Percentiles rank a stretch among this genome's conserved stretches.
phyloP scores from a whole-genome alignment of 2,888 invertebrate species.

The Philopedon plagiatum region DNA sequence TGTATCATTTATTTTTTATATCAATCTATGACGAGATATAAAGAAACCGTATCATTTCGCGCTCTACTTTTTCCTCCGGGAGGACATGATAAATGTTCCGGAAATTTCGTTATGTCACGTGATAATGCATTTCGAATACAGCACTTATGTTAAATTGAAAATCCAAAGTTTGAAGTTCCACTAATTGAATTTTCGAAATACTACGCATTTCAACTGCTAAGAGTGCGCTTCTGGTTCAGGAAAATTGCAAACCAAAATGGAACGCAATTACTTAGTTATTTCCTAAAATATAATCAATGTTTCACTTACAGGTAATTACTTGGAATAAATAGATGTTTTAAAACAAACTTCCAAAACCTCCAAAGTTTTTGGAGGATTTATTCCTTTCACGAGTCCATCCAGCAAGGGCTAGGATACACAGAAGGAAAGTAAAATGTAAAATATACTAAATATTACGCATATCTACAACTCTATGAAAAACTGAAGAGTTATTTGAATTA shows the following conservation, averaged over 20 bases:
- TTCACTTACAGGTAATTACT: not conserved
- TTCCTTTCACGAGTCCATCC: no score
- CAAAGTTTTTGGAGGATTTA: no score
- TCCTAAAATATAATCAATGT: not conserved
- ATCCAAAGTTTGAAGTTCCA: not conserved
- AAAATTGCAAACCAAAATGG: not conserved
- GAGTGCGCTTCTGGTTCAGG: not conserved
- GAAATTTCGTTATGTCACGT: constrained; percentile 33
- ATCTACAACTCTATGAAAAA: no score
- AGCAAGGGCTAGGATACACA: no score
- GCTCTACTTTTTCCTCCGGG: constrained; percentile 51
- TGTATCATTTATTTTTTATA: constrained; percentile 65
- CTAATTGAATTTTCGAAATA: constrained; percentile 8
- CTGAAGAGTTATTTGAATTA: no score
- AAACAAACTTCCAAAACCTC: no score
- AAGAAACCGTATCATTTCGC: constrained; percentile 61
- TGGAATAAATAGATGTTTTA: not conserved
- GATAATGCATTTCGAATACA: constrained; percentile 33
- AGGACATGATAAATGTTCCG: constrained; percentile 40
- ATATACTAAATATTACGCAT: no score
- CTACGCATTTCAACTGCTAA: not conserved
- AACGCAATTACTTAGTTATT: not conserved
- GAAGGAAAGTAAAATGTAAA: no score
- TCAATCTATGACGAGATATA: constrained; percentile 64
- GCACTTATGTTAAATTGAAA: constrained; percentile 18